Conservation (phyloP, 2,888 invertebrate species). For the Aelia acuminata region DNA sequence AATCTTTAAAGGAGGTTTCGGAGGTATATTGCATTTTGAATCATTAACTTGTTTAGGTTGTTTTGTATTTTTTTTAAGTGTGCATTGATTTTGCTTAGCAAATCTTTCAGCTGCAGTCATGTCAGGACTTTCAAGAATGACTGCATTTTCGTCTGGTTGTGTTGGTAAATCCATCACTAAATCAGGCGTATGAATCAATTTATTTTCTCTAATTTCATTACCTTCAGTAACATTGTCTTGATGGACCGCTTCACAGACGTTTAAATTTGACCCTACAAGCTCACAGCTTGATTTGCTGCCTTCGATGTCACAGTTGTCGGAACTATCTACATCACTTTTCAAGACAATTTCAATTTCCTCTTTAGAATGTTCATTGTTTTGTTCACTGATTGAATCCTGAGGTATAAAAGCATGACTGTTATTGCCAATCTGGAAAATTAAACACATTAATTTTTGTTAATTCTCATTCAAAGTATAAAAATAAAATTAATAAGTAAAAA, state of each 20-base stretch:
- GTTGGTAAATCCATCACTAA: slow-evolving; percentile 87
- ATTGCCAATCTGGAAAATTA: not conserved
- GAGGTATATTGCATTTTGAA: slow-evolving; percentile 61
- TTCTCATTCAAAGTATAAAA: not conserved
- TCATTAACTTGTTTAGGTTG: slow-evolving; percentile 63
- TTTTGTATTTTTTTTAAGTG: slow-evolving; percentile 80
- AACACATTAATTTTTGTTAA: not conserved
- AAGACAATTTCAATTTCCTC: slow-evolving; percentile 25
- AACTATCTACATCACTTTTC: slow-evolving; percentile 11
- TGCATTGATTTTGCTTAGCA: slow-evolving; percentile 84
- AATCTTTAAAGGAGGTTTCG: slow-evolving; percentile 81
- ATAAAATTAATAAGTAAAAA: too few relatives aligned
- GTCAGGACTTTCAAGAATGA: slow-evolving; percentile 74
- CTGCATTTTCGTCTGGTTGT: slow-evolving; percentile 65
- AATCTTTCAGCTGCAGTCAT: slow-evolving; percentile 84
- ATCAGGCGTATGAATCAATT: slow-evolving; percentile 80
- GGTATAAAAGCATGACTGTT: slow-evolving; percentile 32
- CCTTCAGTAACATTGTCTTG: slow-evolving; percentile 10
- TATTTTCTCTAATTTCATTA: slow-evolving; percentile 69
- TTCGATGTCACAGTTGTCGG: not conserved
- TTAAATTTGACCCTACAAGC: not conserved
- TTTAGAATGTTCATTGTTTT: slow-evolving; percentile 15
- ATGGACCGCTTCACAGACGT: slow-evolving; percentile 28
- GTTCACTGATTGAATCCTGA: not conserved
- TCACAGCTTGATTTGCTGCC: not conserved